Evolutionary conservation across 2,888 invertebrate species (phyloP), one percentile per base, ranked within the genome.

Genomic region (Caradrina clavipalpis): DNA sequence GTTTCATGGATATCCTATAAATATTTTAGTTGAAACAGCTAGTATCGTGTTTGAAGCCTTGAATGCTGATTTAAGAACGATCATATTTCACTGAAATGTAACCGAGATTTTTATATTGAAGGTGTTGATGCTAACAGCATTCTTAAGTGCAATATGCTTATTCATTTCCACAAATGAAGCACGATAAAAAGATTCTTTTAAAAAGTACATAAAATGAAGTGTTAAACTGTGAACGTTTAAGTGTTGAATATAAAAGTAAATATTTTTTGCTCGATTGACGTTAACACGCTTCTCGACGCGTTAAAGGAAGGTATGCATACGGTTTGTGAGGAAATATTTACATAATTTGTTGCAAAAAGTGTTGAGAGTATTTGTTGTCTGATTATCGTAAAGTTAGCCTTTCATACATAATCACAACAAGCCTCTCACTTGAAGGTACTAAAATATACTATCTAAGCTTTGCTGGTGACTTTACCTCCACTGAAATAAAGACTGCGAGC

Each of bases 121-220:
- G 21, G 42, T 64, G 58, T 56, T 66, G 60, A 69, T 26, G 55
- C 17, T 50, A 68, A 57, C 56, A 42, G 50, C 51, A 50, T 55
- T 42, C n/a, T 39, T 54, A 31, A 57, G 49, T 61, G 26, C 42
- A 76, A 59, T 35, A 84, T 79, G 69, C 73, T 73, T 75, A 73
- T 73, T 83, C 71, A 82, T 79, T 78, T 73, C 64, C 59, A 62
- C 64, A 80, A 72, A 73, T 75, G 68, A 67, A 53, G 22, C 68
- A 80, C 79, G 81, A 88, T 86, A 82, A 81, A 88, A 87, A 87
- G 84, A 82, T 77, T 84, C 78, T 78, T 80, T 85, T 85, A 86
- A 89, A 88, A 89, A 70, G 76, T 86, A 88, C 82, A 87, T 85
- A 85, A 79, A 82, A 87, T 85, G 63, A 87, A 80, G 79, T 86